Evolutionary conservation across 1,140 invertebrate species (phyloP).

Genomic region (Drosophila dunni): DNA sequence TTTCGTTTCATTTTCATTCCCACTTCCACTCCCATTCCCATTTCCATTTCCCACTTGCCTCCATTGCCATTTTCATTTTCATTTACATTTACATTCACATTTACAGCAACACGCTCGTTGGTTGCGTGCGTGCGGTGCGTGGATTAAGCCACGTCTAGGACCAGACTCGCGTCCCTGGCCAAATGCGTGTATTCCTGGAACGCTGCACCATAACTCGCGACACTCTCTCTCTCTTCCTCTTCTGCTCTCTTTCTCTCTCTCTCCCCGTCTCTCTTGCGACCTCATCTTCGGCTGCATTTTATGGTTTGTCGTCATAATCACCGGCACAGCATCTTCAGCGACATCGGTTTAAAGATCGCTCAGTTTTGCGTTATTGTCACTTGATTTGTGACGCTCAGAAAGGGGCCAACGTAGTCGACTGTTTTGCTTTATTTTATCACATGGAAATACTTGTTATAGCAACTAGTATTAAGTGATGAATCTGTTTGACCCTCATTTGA

Average conservation of each 20-base stretch:
- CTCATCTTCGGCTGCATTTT: conserved; percentile 72
- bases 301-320: conserved; percentile 82
- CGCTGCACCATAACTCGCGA: background rate
- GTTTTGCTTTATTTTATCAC: too few relatives aligned
- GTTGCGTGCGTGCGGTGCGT: conserved; percentile 56
- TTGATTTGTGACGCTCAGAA: conserved; percentile 13
- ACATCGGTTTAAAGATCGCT: background rate
- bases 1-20: background rate
- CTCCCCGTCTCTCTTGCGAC: background rate
- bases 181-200: conserved; percentile 1
- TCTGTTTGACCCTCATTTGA: too few relatives aligned
- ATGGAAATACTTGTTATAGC: too few relatives aligned
- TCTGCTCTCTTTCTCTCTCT: too few relatives aligned
- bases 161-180: conserved; percentile 10
- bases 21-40: background rate
- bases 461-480: too few relatives aligned
- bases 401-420: too few relatives aligned
- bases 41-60: background rate
- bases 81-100: too few relatives aligned
- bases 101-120: too few relatives aligned
- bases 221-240: too few relatives aligned
- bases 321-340: conserved; percentile 64
- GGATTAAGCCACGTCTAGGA: conserved; percentile 76
- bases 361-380: too few relatives aligned
- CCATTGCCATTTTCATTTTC: too few relatives aligned